phyloP scores from a whole-genome alignment of 2,113 vertebrate species.

The Progne subis region DNA sequence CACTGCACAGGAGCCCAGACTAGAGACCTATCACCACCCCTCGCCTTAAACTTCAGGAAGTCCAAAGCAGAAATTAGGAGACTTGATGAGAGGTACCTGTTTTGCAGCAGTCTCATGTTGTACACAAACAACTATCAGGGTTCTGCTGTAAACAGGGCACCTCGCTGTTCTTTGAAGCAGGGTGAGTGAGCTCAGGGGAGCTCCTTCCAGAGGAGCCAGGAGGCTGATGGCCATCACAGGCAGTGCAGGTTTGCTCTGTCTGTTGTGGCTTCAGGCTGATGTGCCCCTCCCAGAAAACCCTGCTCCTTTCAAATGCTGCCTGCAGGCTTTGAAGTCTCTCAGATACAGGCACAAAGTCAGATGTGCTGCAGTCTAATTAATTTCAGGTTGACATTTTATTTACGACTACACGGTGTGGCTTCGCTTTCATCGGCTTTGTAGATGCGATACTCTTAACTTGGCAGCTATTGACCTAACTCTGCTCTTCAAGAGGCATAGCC shows the following conservation, averaged over 20 bases:
- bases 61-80: background rate
- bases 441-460: background rate
- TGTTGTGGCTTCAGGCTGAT: background rate
- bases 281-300: background rate
- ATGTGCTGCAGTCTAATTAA: constrained; percentile 51
- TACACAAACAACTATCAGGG: background rate
- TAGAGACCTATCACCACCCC: background rate
- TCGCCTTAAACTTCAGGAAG: background rate
- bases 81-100: background rate
- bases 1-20: background rate
- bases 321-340: constrained; percentile 43
- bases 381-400: constrained; percentile 65
- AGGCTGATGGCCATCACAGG: background rate
- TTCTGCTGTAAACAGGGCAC: background rate
- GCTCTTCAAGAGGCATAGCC: background rate
- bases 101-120: fast-evolving
- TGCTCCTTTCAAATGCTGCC: background rate
- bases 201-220: background rate
- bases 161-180: background rate
- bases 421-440: background rate
- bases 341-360: background rate
- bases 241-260: fast-evolving
- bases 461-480: constrained; percentile 27
- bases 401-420: background rate
- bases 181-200: background rate